These are phyloP conservation scores for Brachionus angularis DNA, from an alignment of 1,140 invertebrate genomes.

Conservation along the genomic window DNA sequence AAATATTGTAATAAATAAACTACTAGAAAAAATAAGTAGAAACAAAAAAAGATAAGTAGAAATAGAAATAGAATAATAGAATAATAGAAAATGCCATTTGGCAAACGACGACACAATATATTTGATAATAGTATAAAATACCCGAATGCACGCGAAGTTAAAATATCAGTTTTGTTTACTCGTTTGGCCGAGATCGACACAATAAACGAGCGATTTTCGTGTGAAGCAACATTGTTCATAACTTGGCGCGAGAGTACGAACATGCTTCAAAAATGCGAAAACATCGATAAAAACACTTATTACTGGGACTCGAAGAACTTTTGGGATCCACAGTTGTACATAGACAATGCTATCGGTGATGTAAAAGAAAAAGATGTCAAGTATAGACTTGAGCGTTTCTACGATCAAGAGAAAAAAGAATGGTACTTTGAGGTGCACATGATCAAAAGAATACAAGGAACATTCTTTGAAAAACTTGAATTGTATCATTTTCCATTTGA, in stretches of 20 bases:
- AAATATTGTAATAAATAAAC: too few species aligned
- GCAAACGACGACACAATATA: background rate
- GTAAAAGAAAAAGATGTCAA: constrained; percentile 36
- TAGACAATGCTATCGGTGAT: constrained; percentile 6
- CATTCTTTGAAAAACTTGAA: constrained; percentile 24
- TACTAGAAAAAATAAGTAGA: too few species aligned
- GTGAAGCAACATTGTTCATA: constrained; percentile 17
- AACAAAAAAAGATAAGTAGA: too few species aligned
- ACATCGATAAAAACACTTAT: background rate
- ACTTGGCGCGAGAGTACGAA: background rate
- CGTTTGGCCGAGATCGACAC: constrained; percentile 18
- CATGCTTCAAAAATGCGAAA: background rate
- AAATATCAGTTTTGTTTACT: constrained; percentile 17
- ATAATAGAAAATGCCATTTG: background rate
- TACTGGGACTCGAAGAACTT: background rate
- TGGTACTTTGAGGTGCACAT: constrained; percentile 5
- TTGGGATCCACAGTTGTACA: constrained; percentile 8
- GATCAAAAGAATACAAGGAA: constrained; percentile 26
- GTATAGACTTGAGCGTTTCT: background rate
- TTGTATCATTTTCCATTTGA: constrained; percentile 30
- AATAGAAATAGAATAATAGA: too few species aligned
- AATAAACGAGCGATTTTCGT: constrained; percentile 16
- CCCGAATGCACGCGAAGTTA: constrained; percentile 7
- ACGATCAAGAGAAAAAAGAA: background rate
- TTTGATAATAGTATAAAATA: background rate